Conservation (phyloP, 2,888 invertebrate genomes). For the Schizaphis graminum region DNA sequence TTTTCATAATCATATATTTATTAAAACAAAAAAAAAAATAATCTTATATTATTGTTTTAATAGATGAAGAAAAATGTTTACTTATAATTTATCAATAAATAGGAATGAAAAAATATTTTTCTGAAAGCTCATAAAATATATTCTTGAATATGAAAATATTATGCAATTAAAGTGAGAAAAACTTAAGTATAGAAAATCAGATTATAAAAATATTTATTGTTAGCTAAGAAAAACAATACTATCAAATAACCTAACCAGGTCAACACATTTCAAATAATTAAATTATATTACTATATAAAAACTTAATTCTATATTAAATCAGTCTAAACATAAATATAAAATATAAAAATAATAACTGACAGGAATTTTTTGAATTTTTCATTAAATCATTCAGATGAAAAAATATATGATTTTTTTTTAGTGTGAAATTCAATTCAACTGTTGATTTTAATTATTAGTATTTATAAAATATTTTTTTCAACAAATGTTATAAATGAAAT, state of each 20-base stretch:
- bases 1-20: background rate
- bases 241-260: background rate
- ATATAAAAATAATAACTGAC: background rate
- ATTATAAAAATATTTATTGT: background rate
- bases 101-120: background rate
- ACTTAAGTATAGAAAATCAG: background rate
- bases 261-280: background rate
- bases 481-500: background rate
- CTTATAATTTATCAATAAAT: background rate
- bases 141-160: background rate
- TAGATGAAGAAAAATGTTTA: background rate
- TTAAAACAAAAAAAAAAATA: background rate
- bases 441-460: background rate
- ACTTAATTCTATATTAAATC: background rate
- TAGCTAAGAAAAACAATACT: background rate
- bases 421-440: background rate
- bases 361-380: background rate
- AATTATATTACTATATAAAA: background rate
- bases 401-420: background rate
- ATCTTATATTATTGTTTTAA: background rate
- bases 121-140: background rate
- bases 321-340: background rate
- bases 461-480: constrained; percentile 3
- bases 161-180: background rate
- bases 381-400: background rate